Evolutionary conservation across 2,797 vertebrate genomes (phyloP).

Genomic region (Schizothorax lantsangensis): DNA sequence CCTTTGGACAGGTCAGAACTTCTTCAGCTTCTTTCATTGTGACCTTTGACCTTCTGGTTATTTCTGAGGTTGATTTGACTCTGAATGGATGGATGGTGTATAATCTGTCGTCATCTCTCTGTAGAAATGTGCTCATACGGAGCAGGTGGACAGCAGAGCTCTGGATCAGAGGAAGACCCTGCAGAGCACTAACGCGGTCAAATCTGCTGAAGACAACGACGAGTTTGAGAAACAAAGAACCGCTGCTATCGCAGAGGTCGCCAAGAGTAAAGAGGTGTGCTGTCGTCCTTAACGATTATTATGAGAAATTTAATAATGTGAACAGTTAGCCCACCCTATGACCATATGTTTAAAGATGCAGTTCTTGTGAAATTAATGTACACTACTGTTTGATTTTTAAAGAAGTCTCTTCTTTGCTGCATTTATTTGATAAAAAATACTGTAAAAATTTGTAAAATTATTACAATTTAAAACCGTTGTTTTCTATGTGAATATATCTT

Average conservation of each 20-base stretch:
- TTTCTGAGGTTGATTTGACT: neutral
- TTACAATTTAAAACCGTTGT: neutral
- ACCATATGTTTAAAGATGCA: neutral
- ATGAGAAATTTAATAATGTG: neutral
- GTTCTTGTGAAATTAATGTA: neutral
- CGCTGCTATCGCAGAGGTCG: conserved; percentile 95
- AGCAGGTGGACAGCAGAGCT: conserved; percentile 88
- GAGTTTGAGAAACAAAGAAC: conserved; percentile 98
- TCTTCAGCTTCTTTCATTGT: neutral
- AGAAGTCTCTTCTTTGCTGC: neutral
- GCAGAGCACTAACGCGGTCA: conserved; percentile 81
- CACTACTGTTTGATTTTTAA: neutral
- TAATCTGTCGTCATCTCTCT: neutral
- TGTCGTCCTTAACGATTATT: neutral
- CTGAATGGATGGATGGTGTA: neutral
- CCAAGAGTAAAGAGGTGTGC: conserved; percentile 95
- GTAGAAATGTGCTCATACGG: conserved; percentile 86
- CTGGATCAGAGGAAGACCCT: conserved; percentile 95
- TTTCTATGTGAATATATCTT: neutral
- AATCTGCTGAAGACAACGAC: conserved; percentile 87
- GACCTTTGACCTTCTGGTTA: neutral
- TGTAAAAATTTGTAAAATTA: neutral
- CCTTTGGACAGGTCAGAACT: conserved; percentile 93
- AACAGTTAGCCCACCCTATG: neutral
- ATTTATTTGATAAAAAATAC: neutral